Base-by-base conservation (phyloP, 2,113 vertebrate species). In the Nycticebus coucang region DNA sequence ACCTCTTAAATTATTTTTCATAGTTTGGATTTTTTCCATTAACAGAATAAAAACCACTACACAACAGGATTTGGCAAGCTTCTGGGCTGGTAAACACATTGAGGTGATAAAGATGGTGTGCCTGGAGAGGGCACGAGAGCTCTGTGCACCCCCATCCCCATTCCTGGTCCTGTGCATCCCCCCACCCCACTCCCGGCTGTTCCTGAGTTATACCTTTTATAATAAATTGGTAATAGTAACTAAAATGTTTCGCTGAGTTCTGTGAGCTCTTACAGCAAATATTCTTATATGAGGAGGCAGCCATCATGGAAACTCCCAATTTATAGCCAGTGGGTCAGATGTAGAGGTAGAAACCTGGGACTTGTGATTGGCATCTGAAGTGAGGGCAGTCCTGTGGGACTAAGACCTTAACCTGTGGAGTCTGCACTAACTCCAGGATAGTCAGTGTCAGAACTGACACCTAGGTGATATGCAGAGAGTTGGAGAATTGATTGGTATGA, bases 361-460 rank as follows among this genome's bases (percentile, higher is more conserved):
- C 37, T 69, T 19, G 10, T 26, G 77, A n/a, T 62, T 88, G 71
- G 21, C n/a, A 62, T 55, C 41, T 50, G 66, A 80, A 90, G 9
- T 81, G 7, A 19, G 24, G 9, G 50, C 35, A 68, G 9, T 81
- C 55, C 80, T 68, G 33, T 68, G 75, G 74, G 45, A 75, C 59
- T 71, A 89, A 90, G 62, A 59, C 62, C 14, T 50, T 81, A 79
- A 84, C 72, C 72, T 80, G 12, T 72, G 71, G 21, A 10, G 28
- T 85, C 74, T 93, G 66, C 9, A 26, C n/a, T 93, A 57, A 95
- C 84, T 93, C 35, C 84, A 35, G 59, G 50, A 8, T 75, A 90
- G 59, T 80, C 64, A 26, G 59, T 75, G 66, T 75, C 66, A 53
- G 68, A 86, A 81, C 35, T 74, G 80, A 66, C 35, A 72, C 17